Evolutionary conservation across 2,113 vertebrate genomes (phyloP).

Genomic region (Puma concolor): DNA sequence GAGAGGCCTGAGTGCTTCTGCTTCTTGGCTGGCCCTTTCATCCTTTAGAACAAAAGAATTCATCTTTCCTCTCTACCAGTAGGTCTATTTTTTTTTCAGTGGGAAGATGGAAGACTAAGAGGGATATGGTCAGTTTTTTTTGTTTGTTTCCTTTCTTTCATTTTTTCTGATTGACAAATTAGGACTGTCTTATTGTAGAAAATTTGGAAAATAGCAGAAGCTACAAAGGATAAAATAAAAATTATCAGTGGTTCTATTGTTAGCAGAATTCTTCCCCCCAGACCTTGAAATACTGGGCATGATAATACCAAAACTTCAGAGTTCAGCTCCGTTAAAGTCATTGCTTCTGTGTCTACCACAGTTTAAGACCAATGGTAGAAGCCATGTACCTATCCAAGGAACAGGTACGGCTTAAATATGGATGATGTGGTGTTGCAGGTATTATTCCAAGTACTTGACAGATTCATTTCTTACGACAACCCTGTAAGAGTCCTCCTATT

Average conservation of each 20-base stretch:
- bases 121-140: not conserved
- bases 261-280: not conserved
- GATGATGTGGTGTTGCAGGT: accelerated
- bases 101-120: not conserved
- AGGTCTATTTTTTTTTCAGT: not conserved
- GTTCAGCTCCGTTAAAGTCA: not conserved
- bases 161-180: not conserved
- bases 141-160: not conserved
- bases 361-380: not conserved
- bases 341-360: not conserved
- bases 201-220: not conserved
- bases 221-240: not conserved
- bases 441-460: not conserved
- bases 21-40: not conserved
- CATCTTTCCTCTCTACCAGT: not conserved
- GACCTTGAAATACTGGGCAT: not conserved
- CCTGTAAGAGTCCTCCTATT: no score
- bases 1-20: not conserved
- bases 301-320: not conserved
- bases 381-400: not conserved
- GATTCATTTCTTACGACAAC: not conserved
- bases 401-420: accelerated
- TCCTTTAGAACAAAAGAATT: not conserved
- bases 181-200: not conserved
- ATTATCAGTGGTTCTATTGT: not conserved